phyloP scores from a whole-genome alignment of 1,140 invertebrate genomes.

The Drosophila mauritiana region DNA sequence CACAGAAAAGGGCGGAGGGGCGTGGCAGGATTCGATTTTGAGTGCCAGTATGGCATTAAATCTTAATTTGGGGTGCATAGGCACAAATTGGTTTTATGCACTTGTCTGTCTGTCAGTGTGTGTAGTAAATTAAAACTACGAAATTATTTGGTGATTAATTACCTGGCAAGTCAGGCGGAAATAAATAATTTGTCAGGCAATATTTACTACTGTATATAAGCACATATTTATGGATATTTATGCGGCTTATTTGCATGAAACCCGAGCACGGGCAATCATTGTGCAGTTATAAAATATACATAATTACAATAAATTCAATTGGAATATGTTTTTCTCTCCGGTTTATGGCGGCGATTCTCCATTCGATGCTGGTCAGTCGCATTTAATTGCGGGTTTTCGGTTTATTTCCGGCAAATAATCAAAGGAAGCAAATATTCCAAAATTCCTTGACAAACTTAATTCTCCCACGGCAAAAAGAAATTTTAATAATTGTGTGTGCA shows the following conservation, averaged over 20 bases:
- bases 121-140: constrained; percentile 77
- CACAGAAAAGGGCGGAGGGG: constrained; percentile 35
- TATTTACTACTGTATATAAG: constrained; percentile 41
- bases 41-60: constrained; percentile 62
- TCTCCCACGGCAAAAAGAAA: background rate
- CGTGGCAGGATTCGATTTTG: constrained; percentile 23
- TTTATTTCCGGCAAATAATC: constrained; percentile 1
- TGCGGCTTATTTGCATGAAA: constrained; percentile 13
- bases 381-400: constrained; percentile 56
- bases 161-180: constrained; percentile 31
- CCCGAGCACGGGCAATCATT: constrained; percentile 7
- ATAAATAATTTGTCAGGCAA: constrained; percentile 59
- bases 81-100: constrained; percentile 46
- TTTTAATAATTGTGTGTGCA: constrained; percentile 16
- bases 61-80: constrained; percentile 75
- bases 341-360: background rate
- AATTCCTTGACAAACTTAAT: background rate
- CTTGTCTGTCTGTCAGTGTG: constrained; percentile 33
- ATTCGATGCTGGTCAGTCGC: constrained; percentile 1
- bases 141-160: constrained; percentile 81
- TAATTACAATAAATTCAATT: constrained; percentile 65
- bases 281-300: constrained; percentile 47
- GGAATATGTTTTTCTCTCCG: constrained; percentile 35
- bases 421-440: background rate
- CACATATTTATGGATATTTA: constrained; percentile 40